Base-by-base conservation (phyloP, 1,140 invertebrate genomes). In the Leptinotarsa lineolata region DNA sequence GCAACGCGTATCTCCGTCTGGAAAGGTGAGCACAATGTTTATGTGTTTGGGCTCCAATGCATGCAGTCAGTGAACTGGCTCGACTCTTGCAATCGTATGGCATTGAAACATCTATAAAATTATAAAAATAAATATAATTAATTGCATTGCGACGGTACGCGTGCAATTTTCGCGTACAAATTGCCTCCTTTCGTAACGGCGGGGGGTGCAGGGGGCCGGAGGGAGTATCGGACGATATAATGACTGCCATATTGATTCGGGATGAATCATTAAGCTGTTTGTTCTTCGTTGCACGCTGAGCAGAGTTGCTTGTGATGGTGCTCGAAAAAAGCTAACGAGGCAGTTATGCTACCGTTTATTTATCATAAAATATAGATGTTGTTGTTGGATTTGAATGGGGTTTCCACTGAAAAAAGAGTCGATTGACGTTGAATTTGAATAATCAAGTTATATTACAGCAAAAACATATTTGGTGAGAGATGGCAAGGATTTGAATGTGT, bases 11-110 rank as follows among this genome's bases (percentile, higher is more conserved):
- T 77, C 66, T 74, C 70, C 24, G 60, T 74, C 68, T 63, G 54
- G 22, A 73, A 75, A 75, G 76, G 76, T 78, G 75, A 64, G 71
- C 75, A 73, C 72, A 73, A 74, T 73, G 69, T 77, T 77, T 77
- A 76, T 74, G 75, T 78, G 76, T 75, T 79, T 80, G 70, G 75
- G 70, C 74, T 79, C 72, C 72, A 79, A 77, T 77, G 76, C 77
- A 79, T 80, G 79, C 79, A 79, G 79, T 79, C 79, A 80, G 66
- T 80, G 77, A 80, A 80, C 79, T 76, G 76, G 76, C 68, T 76
- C 74, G 72, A 74, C 74, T 80, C 79, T 80, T 74, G 77, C 77
- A 79, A 79, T 79, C 76, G 73, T 76, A 76, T 79, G 79, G 77
- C 79, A 80, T 79, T 80, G 77, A 79, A 75, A 77, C 77, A 77